Evolutionary conservation across 2,113 vertebrate species (phyloP).

Genomic region (Upupa epops): DNA sequence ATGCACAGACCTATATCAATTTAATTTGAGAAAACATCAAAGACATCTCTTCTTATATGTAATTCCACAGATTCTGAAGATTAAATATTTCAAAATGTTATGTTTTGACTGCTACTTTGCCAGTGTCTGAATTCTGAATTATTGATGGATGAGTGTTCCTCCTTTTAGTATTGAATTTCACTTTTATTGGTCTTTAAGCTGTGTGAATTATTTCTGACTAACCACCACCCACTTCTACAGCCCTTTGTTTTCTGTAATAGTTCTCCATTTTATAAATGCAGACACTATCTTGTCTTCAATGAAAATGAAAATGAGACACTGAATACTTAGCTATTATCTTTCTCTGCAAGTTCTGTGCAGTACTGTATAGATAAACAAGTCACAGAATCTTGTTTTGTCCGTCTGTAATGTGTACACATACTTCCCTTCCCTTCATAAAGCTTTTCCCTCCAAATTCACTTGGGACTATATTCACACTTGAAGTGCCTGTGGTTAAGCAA

Average conservation of each 20-base stretch:
- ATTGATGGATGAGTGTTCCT: background rate
- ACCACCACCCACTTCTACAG: background rate
- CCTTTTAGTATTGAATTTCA: background rate
- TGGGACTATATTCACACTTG: background rate
- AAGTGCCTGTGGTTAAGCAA: background rate
- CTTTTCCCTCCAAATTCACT: background rate
- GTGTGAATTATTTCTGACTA: slow-evolving; percentile 4
- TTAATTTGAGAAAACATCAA: slow-evolving; percentile 15
- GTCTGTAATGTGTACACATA: background rate
- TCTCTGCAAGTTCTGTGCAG: background rate
- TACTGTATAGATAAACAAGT: background rate
- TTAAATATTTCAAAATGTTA: slow-evolving; percentile 20
- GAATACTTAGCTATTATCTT: background rate
- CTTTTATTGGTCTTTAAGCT: slow-evolving; percentile 1
- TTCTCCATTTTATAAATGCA: background rate
- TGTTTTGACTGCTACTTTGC: slow-evolving; percentile 14
- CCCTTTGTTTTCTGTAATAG: background rate
- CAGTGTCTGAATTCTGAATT: background rate
- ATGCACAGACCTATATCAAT: background rate
- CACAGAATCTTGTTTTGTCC: background rate
- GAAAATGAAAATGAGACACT: background rate
- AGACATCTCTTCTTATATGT: background rate
- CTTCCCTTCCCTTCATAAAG: background rate
- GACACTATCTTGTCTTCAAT: background rate
- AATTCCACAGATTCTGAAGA: background rate